Base-by-base conservation (phyloP, 2,797 vertebrate species). In the Sorex maritimensis region DNA sequence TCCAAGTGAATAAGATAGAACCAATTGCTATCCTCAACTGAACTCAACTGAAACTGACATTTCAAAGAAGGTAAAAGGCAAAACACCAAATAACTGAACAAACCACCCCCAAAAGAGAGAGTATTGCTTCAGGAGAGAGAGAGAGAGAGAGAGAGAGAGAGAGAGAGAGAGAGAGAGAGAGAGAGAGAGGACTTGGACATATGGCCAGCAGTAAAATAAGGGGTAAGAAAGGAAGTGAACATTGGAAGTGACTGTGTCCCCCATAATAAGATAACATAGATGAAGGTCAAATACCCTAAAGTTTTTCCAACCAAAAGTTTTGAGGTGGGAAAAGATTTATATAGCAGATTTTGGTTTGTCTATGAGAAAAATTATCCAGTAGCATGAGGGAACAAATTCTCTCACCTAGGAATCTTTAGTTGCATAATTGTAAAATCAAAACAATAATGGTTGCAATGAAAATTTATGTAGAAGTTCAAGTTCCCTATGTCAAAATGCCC, bases 191-290 rank as follows among this genome's bases (percentile, higher is more conserved):
- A 63, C 10, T 2, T 46, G 34, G 52, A 46, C 30, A 8, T 1
- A 13, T 44, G 44, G 8, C 21, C 14, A 1, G 17, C 6, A 4
- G 10, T 19, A 7, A 14, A 72, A 61, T 61, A 15, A 8, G 1
- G 46, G 2, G 0, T 15, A 2, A 19, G 44, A 12, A 46, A 67
- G 77, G 28, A 55, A 3, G 58, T 61, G 44, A 24, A 24, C 67
- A 15, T 23, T 3, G 11, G 28, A 19, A 19, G 38, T 49, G 55
- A 3, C 1, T 1, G 10, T 0, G 1, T 21, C 1, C 30, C 24
- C 58, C 58, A 61, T 6, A 61, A 19, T 61, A 61, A 61, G 19
- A 61, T 61, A 17, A 61, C 52, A 61, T 61, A 61, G 68, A 23
- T n/a, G 3, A 1, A 46, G 55, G 14, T 24, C 19, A 19, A 23